A percentile compares a stretch with the other conserved stretches of the same genome.
phyloP scores from a whole-genome alignment of 2,113 vertebrate species.

The Ovis canadensis region DNA sequence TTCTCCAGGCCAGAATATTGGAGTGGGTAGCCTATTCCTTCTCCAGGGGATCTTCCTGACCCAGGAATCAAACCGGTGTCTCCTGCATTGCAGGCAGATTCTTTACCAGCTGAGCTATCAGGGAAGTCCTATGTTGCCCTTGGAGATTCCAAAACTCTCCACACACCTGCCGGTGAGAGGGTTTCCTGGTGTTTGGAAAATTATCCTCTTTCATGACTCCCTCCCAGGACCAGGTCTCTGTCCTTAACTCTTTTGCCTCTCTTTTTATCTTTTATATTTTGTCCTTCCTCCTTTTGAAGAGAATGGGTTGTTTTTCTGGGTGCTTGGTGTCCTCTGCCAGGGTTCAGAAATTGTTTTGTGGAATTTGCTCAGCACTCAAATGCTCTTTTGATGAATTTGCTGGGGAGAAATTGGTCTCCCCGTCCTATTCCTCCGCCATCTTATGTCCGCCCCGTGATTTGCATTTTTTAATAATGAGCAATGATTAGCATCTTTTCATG shows the following conservation, averaged over 20 bases:
- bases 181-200: background rate
- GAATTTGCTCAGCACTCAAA: background rate
- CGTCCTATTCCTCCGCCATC: background rate
- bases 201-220: background rate
- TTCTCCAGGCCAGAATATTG: no score
- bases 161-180: background rate
- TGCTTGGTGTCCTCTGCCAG: background rate
- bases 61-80: no score
- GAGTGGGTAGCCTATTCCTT: no score
- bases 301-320: background rate
- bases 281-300: background rate
- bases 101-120: no score
- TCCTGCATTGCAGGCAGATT: no score
- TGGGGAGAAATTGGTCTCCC: background rate
- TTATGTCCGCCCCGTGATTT: background rate
- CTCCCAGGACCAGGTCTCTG: background rate
- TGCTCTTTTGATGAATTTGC: background rate
- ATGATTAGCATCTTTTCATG: background rate
- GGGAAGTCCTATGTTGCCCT: background rate
- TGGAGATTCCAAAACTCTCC: background rate
- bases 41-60: no score
- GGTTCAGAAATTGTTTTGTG: background rate
- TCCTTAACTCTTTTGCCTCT: background rate
- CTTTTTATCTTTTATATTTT: background rate
- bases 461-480: background rate